Evolutionary conservation across 1,140 invertebrate species (phyloP).

Genomic region (Calycopis cecrops): DNA sequence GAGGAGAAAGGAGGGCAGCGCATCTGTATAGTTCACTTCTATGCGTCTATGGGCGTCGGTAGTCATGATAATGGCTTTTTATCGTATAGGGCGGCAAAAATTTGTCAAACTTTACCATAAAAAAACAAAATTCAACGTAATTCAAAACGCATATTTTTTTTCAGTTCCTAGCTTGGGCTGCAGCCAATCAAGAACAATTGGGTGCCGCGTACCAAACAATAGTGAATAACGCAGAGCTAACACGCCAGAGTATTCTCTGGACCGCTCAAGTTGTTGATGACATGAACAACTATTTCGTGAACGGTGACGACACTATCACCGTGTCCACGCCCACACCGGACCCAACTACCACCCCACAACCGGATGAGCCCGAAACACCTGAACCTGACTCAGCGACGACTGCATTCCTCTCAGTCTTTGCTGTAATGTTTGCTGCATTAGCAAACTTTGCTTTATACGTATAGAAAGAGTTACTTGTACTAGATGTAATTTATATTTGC

Average conservation of each 20-base stretch:
- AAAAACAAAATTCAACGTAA: background rate
- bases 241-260: conserved; percentile 33
- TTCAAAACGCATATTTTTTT: conserved; percentile 11
- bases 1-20: too few species aligned
- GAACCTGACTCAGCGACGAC: background rate
- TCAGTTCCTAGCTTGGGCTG: conserved; percentile 50
- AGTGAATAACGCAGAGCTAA: conserved; percentile 19
- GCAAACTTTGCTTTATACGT: background rate
- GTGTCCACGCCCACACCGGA: conserved; percentile 8
- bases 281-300: conserved; percentile 39
- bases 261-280: conserved; percentile 28
- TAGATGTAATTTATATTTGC: background rate
- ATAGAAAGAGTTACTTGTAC: background rate
- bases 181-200: conserved; percentile 19
- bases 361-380: background rate
- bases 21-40: too few species aligned
- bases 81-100: too few species aligned
- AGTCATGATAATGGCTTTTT: too few species aligned
- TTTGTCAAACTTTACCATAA: too few species aligned
- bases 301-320: conserved; percentile 27
- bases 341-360: conserved; percentile 22
- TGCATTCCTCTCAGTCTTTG: conserved; percentile 1
- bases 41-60: too few species aligned
- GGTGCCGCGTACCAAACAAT: conserved; percentile 4
- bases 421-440: background rate